phyloP scores from a whole-genome alignment of 2,113 vertebrate genomes.

The Phycodurus eques region DNA sequence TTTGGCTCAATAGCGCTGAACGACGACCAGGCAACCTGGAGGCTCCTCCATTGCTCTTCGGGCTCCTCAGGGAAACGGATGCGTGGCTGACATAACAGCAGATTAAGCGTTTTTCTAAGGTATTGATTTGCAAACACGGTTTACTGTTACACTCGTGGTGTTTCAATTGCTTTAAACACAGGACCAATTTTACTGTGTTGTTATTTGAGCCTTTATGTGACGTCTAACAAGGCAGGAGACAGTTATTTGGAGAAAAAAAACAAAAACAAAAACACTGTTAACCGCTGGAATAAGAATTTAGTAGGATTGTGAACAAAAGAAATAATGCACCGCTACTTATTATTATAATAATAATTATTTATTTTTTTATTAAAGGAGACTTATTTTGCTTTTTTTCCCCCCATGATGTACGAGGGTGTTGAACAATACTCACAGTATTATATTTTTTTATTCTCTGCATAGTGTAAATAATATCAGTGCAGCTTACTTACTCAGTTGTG shows the following conservation, averaged over 20 bases:
- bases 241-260: background rate
- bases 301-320: no score
- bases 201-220: background rate
- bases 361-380: no score
- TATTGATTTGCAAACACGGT: slow-evolving; percentile 49
- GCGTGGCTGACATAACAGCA: slow-evolving; percentile 48
- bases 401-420: no score
- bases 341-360: no score
- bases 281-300: background rate
- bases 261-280: background rate
- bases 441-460: no score
- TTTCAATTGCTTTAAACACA: background rate
- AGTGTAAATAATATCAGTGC: no score
- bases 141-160: slow-evolving; percentile 15
- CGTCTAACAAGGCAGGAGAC: background rate
- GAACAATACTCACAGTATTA: no score
- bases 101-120: slow-evolving; percentile 32
- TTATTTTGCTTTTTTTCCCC: no score
- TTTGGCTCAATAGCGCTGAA: slow-evolving; percentile 46
- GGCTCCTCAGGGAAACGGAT: slow-evolving; percentile 31
- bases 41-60: slow-evolving; percentile 39
- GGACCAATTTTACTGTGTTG: background rate
- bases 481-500: no score
- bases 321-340: no score
- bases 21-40: slow-evolving; percentile 45